A percentile compares a stretch with the other conserved stretches of the same genome.
phyloP scores from a whole-genome alignment of 2,888 invertebrate species.

The Yponomeuta plumbellus region DNA sequence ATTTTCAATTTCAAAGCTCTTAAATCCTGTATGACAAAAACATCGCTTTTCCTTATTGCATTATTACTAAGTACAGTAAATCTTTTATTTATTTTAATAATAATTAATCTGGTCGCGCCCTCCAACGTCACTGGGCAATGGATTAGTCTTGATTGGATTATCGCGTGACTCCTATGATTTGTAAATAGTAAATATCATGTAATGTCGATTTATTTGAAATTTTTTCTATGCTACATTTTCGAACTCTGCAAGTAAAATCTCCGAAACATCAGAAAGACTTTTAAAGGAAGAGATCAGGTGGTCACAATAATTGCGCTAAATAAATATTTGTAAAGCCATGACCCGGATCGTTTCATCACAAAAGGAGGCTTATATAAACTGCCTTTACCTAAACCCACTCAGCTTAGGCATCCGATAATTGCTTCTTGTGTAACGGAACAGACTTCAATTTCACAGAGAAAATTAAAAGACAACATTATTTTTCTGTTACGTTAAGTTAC shows the following conservation, averaged over 20 bases:
- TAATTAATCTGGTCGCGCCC: background rate
- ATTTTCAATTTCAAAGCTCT: too few species aligned
- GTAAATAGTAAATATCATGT: background rate
- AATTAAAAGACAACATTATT: background rate
- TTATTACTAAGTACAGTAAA: too few species aligned
- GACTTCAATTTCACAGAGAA: conserved; percentile 1
- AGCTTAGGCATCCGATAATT: background rate
- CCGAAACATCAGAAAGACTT: background rate
- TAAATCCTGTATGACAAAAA: too few species aligned
- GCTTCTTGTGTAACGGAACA: background rate
- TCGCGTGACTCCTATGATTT: background rate
- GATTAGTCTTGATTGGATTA: background rate
- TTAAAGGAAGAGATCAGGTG: background rate
- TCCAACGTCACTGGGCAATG: background rate
- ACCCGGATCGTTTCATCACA: background rate
- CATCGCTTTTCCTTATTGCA: too few species aligned
- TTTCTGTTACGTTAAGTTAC: background rate
- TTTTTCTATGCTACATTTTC: background rate
- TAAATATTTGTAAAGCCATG: background rate
- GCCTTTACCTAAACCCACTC: background rate
- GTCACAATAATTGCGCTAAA: too few species aligned
- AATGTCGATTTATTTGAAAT: background rate
- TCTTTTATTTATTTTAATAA: background rate
- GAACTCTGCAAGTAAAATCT: background rate
- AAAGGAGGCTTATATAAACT: background rate